Conservation (phyloP, 2,113 vertebrate species). For the Brachionichthys hirsutus region DNA sequence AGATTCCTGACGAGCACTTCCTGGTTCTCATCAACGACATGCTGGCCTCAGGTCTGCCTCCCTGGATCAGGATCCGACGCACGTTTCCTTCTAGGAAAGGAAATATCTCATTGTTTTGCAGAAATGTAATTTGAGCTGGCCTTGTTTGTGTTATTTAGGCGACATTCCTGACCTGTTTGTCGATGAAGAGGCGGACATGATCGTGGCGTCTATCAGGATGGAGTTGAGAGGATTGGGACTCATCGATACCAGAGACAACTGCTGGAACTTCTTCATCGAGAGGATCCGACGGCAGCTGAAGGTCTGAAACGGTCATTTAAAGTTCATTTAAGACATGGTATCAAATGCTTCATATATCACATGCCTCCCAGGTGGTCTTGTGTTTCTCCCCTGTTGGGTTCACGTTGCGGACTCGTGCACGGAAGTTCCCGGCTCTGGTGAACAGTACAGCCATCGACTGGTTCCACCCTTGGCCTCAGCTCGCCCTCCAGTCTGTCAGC, state of each 20-base stretch:
- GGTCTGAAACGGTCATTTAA: constrained; percentile 46
- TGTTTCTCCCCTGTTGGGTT: constrained; percentile 80
- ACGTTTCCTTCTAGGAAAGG: background rate
- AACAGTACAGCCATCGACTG: constrained; percentile 72
- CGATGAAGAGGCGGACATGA: constrained; percentile 75
- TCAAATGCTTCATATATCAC: background rate
- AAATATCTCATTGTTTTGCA: background rate
- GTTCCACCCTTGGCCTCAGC: constrained; percentile 71
- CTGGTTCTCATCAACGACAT: constrained; percentile 78
- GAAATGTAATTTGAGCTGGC: background rate
- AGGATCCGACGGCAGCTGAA: constrained; percentile 81
- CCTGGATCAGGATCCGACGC: background rate
- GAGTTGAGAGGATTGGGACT: constrained; percentile 76
- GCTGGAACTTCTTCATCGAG: constrained; percentile 81
- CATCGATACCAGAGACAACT: constrained; percentile 78
- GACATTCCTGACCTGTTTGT: constrained; percentile 78
- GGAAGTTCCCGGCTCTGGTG: constrained; percentile 76
- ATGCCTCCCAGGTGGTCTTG: constrained; percentile 70
- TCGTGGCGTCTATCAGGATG: constrained; percentile 74
- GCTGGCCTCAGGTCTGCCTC: constrained; percentile 73
- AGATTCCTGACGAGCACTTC: constrained; percentile 77
- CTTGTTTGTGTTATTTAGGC: constrained; percentile 49
- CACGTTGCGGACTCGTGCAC: constrained; percentile 70
- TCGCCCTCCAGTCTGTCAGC: constrained; percentile 75
- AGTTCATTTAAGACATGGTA: background rate